Base-by-base conservation (phyloP, 2,113 vertebrate species). In the Podocnemis expansa region DNA sequence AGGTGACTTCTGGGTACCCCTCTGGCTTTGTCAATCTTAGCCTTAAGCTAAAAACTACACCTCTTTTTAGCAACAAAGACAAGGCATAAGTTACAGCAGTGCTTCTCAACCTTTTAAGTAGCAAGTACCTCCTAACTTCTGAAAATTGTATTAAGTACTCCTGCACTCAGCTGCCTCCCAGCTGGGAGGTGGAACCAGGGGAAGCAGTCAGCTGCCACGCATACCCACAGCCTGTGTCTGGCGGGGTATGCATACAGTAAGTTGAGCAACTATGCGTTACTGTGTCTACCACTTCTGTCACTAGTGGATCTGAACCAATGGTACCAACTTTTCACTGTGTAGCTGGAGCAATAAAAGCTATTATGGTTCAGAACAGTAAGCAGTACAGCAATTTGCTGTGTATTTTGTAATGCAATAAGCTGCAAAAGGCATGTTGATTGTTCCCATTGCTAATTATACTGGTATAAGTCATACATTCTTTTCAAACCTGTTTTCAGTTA, bases 401-500 rank as follows among this genome's bases (percentile, higher is more conserved):
- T 22, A 38, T 70, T 38, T 34, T 41, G 60, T n/a, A 76, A 84
- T 87, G 54, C 78, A 6, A 0, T 45, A 85, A 47, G 41, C 49
- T 45, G 38, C 79, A 92, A 90, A 91, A 41, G 38, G 38, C 8
- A n/a, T 8, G 1, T 38, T 47, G 2, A 56, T 85, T 63, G 75
- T 10, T 93, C 78, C 80, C 86, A 63, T 14, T 87, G n/a, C 47
- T 84, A 73, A 51, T 90, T 4, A 0, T 81, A 63, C 52, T 43
- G 78, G 2, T 0, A 49, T 29, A 92, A 80, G 73, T 75, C 87
- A 76, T 17, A 34, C 16, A 3, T 90, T 94, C 79, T 82, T 10
- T 88, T 94, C 78, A 84, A 54, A 88, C 80, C 84, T 91, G 73
- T 58, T 95, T 89, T 84, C 84, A 80, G 81, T 92, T 89, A 88